These are phyloP conservation scores for Numenius arquata DNA, from an alignment of 2,113 vertebrate genomes.

Conservation along the genomic window DNA sequence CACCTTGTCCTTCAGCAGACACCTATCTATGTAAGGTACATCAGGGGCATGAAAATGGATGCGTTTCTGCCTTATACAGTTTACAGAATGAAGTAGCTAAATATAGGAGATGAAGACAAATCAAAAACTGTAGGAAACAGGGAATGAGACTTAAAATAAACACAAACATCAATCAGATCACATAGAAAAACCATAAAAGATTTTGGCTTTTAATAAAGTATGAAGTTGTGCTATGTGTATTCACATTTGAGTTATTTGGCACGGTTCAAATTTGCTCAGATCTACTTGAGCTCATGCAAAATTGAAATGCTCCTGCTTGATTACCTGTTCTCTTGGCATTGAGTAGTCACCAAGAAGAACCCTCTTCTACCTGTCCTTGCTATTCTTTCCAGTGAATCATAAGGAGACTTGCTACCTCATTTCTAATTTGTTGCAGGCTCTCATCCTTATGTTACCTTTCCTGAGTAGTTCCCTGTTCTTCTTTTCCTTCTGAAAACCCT, in stretches of 20 bases:
- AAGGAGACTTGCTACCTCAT: background rate
- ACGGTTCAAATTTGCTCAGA: background rate
- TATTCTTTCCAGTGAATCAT: background rate
- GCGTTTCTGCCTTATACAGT: background rate
- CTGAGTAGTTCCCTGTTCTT: background rate
- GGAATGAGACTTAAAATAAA: slow-evolving; percentile 8
- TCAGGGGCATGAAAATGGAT: background rate
- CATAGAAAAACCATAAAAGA: background rate
- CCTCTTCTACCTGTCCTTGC: background rate
- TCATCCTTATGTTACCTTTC: background rate
- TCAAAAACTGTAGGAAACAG: background rate
- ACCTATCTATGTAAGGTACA: background rate
- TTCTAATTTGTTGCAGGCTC: background rate
- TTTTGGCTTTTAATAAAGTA: slow-evolving; percentile 16
- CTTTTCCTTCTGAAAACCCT: background rate
- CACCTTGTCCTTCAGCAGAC: background rate
- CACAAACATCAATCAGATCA: background rate
- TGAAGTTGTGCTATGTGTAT: background rate
- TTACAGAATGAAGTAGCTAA: background rate
- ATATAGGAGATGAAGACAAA: background rate
- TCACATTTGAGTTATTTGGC: background rate
- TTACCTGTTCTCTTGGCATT: background rate
- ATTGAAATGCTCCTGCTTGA: slow-evolving; percentile 13
- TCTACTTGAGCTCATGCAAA: background rate
- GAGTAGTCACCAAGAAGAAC: background rate